phyloP scores from a whole-genome alignment of 1,140 invertebrate species.

The Sitophilus oryzae region DNA sequence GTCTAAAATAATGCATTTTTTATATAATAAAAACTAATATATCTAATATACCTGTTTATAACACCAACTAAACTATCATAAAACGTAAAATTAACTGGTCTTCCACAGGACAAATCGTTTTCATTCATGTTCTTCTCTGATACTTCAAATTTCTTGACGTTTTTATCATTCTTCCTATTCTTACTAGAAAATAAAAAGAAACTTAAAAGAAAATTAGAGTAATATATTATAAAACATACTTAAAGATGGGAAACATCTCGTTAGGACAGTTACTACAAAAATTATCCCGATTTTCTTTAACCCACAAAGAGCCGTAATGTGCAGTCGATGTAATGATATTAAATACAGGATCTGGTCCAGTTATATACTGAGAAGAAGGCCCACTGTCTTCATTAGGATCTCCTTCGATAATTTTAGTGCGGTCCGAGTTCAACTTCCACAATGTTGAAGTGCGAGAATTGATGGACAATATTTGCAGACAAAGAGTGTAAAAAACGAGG shows the following conservation, averaged over 20 bases:
- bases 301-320: conserved; percentile 56
- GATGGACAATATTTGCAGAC: conserved; percentile 61
- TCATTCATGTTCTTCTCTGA: conserved; percentile 45
- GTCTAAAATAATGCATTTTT: conserved; percentile 41
- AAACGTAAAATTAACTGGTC: conserved; percentile 80
- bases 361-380: conserved; percentile 40
- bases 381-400: neutral
- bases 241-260: too few species aligned
- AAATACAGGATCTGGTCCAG: conserved; percentile 53
- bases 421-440: conserved; percentile 65
- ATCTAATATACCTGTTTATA: conserved; percentile 48
- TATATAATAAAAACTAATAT: neutral
- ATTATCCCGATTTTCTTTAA: conserved; percentile 44
- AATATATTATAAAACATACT: too few species aligned
- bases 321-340: conserved; percentile 61
- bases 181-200: too few species aligned
- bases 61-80: conserved; percentile 83
- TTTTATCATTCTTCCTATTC: conserved; percentile 11
- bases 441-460: conserved; percentile 67
- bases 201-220: too few species aligned
- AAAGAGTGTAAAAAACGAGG: conserved; percentile 35
- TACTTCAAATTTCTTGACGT: conserved; percentile 2
- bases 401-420: conserved; percentile 60
- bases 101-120: conserved; percentile 75
- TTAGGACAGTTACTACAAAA: conserved; percentile 3